Evolutionary conservation across 2,888 invertebrate species (phyloP), one percentile per base, ranked within the genome.

Genomic region (Tenthredo amoena): DNA sequence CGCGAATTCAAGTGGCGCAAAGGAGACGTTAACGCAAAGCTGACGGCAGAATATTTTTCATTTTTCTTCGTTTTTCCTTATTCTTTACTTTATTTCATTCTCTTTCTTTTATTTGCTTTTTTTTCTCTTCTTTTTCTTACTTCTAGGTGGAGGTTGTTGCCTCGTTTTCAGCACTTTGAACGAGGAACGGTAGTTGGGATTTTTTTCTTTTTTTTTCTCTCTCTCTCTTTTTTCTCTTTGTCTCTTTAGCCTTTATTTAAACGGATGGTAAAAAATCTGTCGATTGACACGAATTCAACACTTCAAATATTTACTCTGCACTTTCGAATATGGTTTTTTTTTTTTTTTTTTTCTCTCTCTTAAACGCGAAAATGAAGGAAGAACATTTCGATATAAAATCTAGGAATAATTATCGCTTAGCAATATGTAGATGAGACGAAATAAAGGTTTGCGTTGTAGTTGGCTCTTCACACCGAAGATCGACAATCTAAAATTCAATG

Each of bases 1-100:
- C 31, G 68, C 76, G 83, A 86, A 76, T 84, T 71, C 74, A 85
- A 86, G 82, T 81, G 77, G 84, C 77, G 84, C 58, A 82, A 83
- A 85, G 83, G 85, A 79, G 47, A 40, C 43, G 40, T 68, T 74
- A 43, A 74, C 74, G 43, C 43, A 26, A 40, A 77, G 34, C 18
- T 77, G 77, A 77, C 77, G 77, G 50, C 7, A 34, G 15, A 26
- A 55, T 50, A 55, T 55, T 77, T 55, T 77, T 55, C 55, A 74
- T 6, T 74, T 74, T 74, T 43, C 18, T 77, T 55, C 55, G 43
- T 12, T 74, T 74, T 47, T 74, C 6, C n/a, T 72, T 18, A 10
- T 55, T 34, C 18, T 21, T 31, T 2, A 2, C 5, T 76, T 1
- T 26, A 3, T 26, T 26, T 26, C 26, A 0, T 26, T 26, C 26